Evolutionary conservation across 2,797 vertebrate genomes (phyloP).

Genomic region (Spinus olivaceus): DNA sequence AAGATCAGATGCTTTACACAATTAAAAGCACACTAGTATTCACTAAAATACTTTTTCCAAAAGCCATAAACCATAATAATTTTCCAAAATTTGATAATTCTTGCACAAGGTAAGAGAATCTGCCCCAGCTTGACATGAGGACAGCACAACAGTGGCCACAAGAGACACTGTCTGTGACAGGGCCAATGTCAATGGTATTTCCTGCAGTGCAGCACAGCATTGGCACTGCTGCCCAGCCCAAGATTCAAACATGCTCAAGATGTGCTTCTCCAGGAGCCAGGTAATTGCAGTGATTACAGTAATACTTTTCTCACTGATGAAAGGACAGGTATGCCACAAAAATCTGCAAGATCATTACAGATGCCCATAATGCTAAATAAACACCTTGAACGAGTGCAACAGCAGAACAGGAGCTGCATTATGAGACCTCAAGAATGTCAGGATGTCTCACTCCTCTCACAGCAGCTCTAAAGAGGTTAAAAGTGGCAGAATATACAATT

Average conservation of each 20-base stretch:
- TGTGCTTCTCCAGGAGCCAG: background rate
- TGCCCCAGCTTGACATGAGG: background rate
- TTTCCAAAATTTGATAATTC: background rate
- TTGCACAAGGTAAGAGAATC: background rate
- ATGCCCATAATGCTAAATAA: background rate
- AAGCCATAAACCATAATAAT: background rate
- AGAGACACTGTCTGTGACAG: rapidly evolving
- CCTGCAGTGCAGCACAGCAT: rapidly evolving
- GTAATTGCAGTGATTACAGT: background rate
- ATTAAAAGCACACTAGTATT: background rate
- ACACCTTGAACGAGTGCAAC: background rate
- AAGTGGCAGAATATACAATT: background rate
- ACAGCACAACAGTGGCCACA: background rate
- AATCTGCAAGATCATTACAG: background rate
- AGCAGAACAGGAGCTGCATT: background rate
- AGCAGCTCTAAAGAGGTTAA: background rate
- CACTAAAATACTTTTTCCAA: background rate
- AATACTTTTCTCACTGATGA: background rate
- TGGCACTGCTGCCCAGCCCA: background rate
- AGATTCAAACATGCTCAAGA: background rate
- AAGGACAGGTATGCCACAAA: background rate
- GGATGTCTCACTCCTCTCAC: rapidly evolving
- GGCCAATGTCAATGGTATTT: rapidly evolving
- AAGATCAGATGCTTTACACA: background rate
- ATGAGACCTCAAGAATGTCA: rapidly evolving